Percentiles rank a stretch among this genome's conserved stretches.
These are phyloP conservation scores for Drosophila kohkoa DNA, from an alignment of 1,140 invertebrate species.

Conservation along the genomic window DNA sequence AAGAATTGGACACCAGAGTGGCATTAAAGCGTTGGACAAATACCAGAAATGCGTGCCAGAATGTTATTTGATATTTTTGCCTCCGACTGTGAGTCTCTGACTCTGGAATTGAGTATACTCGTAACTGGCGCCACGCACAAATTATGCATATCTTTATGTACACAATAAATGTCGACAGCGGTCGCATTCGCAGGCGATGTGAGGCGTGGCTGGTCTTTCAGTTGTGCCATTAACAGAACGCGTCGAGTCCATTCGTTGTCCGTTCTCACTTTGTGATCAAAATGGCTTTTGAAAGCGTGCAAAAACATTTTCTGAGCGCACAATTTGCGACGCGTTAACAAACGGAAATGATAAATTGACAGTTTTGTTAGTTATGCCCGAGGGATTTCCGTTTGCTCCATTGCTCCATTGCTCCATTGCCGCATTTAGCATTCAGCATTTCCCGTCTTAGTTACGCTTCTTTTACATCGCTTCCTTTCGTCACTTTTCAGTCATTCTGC, in stretches of 20 bases:
- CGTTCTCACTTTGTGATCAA: conserved; percentile 50
- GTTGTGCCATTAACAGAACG: conserved; percentile 21
- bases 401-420: conserved; percentile 35
- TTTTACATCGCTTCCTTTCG: conserved; percentile 24
- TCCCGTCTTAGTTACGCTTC: conserved; percentile 33
- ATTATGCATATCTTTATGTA: conserved; percentile 56
- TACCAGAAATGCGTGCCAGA: conserved; percentile 74
- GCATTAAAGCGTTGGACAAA: conserved; percentile 69
- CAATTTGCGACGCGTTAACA: conserved; percentile 68
- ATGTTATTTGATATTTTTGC: conserved; percentile 72
- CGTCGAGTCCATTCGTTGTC: conserved; percentile 8
- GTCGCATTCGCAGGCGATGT: conserved; percentile 19
- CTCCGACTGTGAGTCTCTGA: conserved; percentile 12
- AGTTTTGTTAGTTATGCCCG: conserved; percentile 51
- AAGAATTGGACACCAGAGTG: conserved; percentile 56
- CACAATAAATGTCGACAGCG: conserved; percentile 38
- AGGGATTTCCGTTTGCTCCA: conserved; percentile 50
- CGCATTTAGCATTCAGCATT: conserved; percentile 44
- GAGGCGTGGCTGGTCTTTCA: conserved; percentile 21
- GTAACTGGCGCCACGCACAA: conserved; percentile 61
- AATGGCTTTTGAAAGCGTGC: conserved; percentile 63
- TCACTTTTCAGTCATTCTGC: conserved; percentile 25
- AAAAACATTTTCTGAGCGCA: conserved; percentile 62
- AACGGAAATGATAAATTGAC: conserved; percentile 80
- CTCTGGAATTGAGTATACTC: conserved; percentile 28